Conservation (phyloP, 2,797 vertebrate species). For the Poecile montanus region DNA sequence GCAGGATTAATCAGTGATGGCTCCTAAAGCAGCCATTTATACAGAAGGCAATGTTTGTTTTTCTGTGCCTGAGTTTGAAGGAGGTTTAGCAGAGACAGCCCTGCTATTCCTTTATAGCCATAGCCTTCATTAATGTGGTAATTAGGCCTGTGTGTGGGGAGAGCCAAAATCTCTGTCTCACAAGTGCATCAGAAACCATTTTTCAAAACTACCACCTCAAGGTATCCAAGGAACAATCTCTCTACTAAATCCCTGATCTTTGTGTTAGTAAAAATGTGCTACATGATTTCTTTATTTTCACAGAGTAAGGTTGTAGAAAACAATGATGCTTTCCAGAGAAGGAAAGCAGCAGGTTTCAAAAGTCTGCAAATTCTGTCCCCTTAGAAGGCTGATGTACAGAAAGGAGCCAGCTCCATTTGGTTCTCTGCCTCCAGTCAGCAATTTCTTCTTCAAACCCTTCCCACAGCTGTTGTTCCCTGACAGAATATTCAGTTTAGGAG, state of each 20-base stretch:
- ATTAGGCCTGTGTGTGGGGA: background rate
- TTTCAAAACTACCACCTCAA: background rate
- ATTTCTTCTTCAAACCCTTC: background rate
- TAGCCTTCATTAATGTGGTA: constrained; percentile 6
- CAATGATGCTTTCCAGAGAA: background rate
- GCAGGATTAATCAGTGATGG: background rate
- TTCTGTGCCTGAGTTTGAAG: background rate
- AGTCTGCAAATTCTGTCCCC: background rate
- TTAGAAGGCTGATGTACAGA: background rate
- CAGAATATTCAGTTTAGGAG: background rate
- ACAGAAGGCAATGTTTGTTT: constrained; percentile 39
- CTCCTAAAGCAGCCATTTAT: constrained; percentile 1
- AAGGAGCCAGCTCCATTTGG: background rate
- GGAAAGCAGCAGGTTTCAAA: background rate
- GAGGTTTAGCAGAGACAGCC: constrained; percentile 17
- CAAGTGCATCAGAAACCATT: background rate
- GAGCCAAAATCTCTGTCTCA: background rate
- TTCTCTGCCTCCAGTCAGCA: background rate
- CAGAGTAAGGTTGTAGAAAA: background rate
- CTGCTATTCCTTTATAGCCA: background rate
- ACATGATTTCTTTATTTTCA: background rate
- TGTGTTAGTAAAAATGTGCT: background rate
- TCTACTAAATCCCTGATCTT: background rate
- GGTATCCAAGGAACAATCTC: background rate
- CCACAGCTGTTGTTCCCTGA: background rate